These are phyloP conservation scores for Beroe ovata DNA, from an alignment of 37 sponge, comb jelly and placozoan genomes.

Conservation along the genomic window DNA sequence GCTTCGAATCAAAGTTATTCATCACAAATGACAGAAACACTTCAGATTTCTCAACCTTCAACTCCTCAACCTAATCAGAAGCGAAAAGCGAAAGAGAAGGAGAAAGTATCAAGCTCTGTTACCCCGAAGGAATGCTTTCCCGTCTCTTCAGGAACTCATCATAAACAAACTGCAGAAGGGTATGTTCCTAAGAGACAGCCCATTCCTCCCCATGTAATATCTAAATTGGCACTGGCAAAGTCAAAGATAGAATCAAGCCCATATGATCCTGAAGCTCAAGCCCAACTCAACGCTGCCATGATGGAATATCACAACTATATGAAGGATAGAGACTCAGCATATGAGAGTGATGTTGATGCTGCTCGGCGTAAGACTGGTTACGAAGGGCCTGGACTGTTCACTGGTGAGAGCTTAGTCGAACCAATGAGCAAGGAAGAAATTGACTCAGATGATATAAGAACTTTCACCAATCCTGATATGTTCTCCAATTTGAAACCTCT, in stretches of 20 bases:
- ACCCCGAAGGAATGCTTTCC: constrained; percentile 17
- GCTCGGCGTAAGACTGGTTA: constrained; percentile 34
- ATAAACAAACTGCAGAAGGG: constrained; percentile 13
- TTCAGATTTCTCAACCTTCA: no score
- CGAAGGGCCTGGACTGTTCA: constrained; percentile 39
- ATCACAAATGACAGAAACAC: no score
- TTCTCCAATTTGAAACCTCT: constrained; percentile 52
- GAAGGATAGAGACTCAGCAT: background rate
- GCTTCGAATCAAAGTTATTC: no score
- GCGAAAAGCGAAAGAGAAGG: background rate
- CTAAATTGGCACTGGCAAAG: constrained; percentile 36
- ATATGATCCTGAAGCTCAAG: background rate
- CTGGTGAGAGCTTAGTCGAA: constrained; percentile 20
- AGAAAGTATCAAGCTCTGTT: background rate
- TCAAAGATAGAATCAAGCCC: constrained; percentile 33
- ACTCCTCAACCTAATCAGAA: background rate
- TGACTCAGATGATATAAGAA: constrained; percentile 53
- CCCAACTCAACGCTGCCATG: constrained; percentile 27
- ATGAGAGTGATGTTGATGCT: background rate
- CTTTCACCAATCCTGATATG: constrained; percentile 52
- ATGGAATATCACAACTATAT: constrained; percentile 35
- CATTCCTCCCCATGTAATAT: constrained; percentile 18
- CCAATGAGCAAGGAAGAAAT: constrained; percentile 54
- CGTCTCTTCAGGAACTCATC: constrained; percentile 37
- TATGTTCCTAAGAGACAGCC: constrained; percentile 45